These are phyloP conservation scores for Lepidurus arcticus DNA, from an alignment of 1,140 invertebrate genomes.

Conservation along the genomic window DNA sequence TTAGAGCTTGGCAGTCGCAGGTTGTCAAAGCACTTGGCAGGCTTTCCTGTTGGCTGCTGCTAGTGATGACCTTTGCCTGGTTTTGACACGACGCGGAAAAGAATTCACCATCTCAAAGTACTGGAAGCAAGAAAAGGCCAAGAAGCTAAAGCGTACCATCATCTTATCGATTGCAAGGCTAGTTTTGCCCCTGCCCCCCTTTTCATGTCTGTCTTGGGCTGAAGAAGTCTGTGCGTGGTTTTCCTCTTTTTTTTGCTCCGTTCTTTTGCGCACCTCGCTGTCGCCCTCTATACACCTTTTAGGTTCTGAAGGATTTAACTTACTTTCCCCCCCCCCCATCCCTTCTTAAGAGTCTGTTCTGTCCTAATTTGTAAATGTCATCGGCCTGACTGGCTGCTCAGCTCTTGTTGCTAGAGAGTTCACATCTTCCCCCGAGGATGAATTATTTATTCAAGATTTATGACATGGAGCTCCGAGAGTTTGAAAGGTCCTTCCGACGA, in stretches of 20 bases:
- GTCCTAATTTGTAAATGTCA: slow-evolving; percentile 16
- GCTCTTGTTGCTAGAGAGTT: not conserved
- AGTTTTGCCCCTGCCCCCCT: not conserved
- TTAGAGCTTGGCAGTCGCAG: not conserved
- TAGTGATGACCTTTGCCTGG: not conserved
- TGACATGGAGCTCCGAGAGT: not conserved
- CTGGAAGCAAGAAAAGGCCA: not conserved
- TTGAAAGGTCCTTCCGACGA: too few relatives aligned
- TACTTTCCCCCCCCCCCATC: not conserved
- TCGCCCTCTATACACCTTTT: not conserved
- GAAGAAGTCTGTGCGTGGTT: not conserved
- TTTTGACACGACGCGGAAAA: not conserved
- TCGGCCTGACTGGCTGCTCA: slow-evolving; percentile 1
- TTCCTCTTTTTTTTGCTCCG: not conserved
- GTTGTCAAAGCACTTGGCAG: not conserved
- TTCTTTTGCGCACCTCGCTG: not conserved
- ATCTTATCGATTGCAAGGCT: not conserved
- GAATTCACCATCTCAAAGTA: not conserved
- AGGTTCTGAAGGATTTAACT: not conserved
- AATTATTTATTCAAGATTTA: slow-evolving; percentile 6
- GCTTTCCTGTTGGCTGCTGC: not conserved
- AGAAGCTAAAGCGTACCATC: slow-evolving; percentile 3
- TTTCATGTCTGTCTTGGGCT: slow-evolving; percentile 4
- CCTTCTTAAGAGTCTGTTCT: not conserved
- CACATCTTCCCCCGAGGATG: not conserved